These are phyloP conservation scores for Rousettus madagascariensis DNA, from an alignment of 2,797 vertebrate species.

Conservation along the genomic window DNA sequence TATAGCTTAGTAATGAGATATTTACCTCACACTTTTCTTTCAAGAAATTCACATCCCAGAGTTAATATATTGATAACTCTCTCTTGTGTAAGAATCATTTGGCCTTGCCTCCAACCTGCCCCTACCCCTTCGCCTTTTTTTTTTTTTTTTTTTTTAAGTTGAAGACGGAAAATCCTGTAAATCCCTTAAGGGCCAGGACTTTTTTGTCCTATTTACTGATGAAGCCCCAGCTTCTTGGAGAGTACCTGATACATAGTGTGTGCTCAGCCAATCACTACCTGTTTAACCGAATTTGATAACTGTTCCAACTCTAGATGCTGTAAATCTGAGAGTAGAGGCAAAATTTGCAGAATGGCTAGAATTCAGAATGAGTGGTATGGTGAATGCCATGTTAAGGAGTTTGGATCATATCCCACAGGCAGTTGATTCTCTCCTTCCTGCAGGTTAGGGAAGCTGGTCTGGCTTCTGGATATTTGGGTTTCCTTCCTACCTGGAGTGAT, in stretches of 20 bases:
- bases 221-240: background rate
- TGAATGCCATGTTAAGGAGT: background rate
- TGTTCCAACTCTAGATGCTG: background rate
- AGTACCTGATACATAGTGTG: background rate
- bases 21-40: background rate
- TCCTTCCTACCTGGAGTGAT: background rate
- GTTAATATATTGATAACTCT: background rate
- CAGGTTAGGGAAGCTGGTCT: background rate
- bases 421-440: background rate
- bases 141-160: background rate
- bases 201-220: background rate
- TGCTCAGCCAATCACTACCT: background rate
- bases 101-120: background rate
- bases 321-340: background rate
- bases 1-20: background rate
- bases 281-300: background rate
- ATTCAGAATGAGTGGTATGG: background rate
- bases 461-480: background rate
- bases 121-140: background rate
- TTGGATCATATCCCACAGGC: background rate
- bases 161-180: background rate
- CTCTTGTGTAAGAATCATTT: background rate
- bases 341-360: background rate
- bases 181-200: background rate
- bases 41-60: background rate